Base-by-base conservation (phyloP, 2,113 vertebrate genomes). In the Glaucidium brasilianum region DNA sequence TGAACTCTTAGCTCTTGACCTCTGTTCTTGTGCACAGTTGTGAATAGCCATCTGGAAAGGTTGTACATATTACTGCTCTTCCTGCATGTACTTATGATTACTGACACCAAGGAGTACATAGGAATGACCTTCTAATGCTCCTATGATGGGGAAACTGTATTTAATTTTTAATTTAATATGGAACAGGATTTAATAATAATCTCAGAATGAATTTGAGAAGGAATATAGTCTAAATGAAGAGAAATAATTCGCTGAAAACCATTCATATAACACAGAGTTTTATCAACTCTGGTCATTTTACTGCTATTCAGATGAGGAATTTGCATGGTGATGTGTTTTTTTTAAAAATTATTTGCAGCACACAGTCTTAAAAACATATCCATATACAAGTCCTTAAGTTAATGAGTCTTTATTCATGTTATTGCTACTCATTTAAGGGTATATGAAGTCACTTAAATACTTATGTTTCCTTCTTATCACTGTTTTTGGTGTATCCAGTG, bases 91-190 rank as follows among this genome's bases (percentile, higher is more conserved):
- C 62, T 41, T 56, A 66, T 62, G 80, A 91, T 69, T 91, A 75
- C 58, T 76, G 86, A 91, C 71, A 84, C 77, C n/a, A 79, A 72
- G 66, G 39, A 93, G 13, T 92, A 75, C 62, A 41, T 41, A 45
- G 29, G 11, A 82, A 15, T 85, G 95, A 91, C 91, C 84, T 73
- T 91, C 88, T 94, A 94, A 95, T 91, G 74, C 35, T 92, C 45
- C 73, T 69, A 2, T 30, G 49, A 63, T 45, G 32, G 53, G 80
- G 29, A 92, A 97, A 95, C 39, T 53, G 62, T 60, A 91, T 88
- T 91, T 95, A 37, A 76, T 58, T 92, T 96, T 95, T 95, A 89
- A 94, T 95, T 95, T 94, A 66, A 85, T 86, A 91, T 53, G 84
- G 76, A 94, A 68, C 53, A 85, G 34, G 58, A 66, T 82, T 94